Conservation (phyloP, 2,888 invertebrate species). For the Tipula vernalis region DNA sequence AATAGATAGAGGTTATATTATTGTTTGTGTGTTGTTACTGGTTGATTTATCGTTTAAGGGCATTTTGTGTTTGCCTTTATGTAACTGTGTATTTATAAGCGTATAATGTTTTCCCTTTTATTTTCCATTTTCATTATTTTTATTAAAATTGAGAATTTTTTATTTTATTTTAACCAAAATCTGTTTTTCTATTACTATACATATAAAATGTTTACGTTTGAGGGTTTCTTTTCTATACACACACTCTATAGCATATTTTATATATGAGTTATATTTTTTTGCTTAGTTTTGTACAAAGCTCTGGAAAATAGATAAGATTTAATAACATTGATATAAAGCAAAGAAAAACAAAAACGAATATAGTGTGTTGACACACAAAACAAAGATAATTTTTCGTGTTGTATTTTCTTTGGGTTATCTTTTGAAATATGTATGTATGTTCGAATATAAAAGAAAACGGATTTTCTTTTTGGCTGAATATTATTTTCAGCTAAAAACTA, state of each 20-base stretch:
- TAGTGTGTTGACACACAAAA: background rate
- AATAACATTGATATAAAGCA: background rate
- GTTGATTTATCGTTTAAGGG: constrained; percentile 4
- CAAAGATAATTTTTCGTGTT: background rate
- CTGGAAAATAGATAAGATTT: background rate
- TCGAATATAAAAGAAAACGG: background rate
- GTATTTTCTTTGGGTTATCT: background rate
- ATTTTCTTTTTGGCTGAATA: background rate
- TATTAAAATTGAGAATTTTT: background rate
- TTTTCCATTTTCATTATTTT: background rate
- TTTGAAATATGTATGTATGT: background rate
- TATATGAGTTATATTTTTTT: background rate
- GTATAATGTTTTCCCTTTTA: background rate
- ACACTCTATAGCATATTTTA: background rate
- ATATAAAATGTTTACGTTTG: no score
- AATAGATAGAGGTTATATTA: background rate
- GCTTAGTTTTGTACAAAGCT: background rate
- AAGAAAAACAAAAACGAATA: background rate
- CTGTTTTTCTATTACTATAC: background rate
- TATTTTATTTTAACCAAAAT: background rate
- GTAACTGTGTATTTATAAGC: background rate
- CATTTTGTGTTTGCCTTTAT: background rate
- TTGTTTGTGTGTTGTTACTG: background rate
- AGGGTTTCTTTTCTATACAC: background rate
- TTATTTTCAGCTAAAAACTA: constrained; percentile 4